Evolutionary conservation across 2,797 vertebrate genomes (phyloP).

Genomic region (Betta splendens): DNA sequence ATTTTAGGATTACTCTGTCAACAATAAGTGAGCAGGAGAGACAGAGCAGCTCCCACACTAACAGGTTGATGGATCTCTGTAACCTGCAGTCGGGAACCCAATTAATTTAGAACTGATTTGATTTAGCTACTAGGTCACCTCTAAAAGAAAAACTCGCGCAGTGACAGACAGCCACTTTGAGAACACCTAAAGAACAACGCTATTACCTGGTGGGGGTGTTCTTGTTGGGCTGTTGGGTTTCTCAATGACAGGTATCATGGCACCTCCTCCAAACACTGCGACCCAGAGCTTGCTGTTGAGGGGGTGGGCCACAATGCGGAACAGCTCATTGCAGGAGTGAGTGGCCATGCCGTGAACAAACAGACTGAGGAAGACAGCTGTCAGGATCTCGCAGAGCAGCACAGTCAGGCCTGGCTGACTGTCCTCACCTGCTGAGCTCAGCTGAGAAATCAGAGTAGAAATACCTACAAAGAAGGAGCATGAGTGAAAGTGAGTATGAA

Average conservation of each 20-base stretch:
- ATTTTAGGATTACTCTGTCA: conserved; percentile 36
- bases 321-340: conserved; percentile 93
- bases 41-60: conserved; percentile 20
- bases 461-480: conserved; percentile 86
- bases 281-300: conserved; percentile 95
- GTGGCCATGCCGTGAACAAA: conserved; percentile 96
- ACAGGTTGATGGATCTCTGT: conserved; percentile 50
- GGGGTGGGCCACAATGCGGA: conserved; percentile 91
- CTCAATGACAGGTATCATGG: conserved; percentile 75
- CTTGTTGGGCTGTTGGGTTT: conserved; percentile 76
- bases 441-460: conserved; percentile 82
- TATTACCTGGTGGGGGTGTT: conserved; percentile 80
- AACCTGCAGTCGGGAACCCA: conserved; percentile 40
- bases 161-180: conserved; percentile 2
- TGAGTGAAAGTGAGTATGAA: neutral
- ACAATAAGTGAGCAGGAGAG: conserved; percentile 18
- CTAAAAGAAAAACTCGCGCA: conserved; percentile 15
- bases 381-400: conserved; percentile 95
- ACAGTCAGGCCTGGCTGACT: conserved; percentile 90
- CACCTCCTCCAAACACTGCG: conserved; percentile 93
- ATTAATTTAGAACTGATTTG: conserved; percentile 47
- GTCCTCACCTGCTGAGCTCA: conserved; percentile 93
- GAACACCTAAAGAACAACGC: conserved; percentile 14
- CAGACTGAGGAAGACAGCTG: conserved; percentile 93
- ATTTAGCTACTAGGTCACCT: conserved; percentile 47